Conservation (phyloP, 2,797 vertebrate species). For the Chaetodon trifasciatus region DNA sequence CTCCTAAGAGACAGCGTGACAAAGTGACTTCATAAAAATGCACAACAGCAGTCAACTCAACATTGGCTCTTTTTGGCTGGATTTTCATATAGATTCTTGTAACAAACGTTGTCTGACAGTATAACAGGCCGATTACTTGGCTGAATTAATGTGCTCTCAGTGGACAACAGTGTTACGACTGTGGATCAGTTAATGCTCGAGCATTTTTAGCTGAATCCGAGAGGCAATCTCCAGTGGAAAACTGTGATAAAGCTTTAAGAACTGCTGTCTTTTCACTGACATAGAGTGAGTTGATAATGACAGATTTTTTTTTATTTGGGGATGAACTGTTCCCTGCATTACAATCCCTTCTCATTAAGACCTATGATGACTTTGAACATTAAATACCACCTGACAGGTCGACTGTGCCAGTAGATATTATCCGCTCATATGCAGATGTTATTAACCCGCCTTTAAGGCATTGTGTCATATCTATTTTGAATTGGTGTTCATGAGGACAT, state of each 20-base stretch:
- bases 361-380: background rate
- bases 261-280: background rate
- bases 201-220: background rate
- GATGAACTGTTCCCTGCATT: constrained; percentile 8
- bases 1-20: constrained; percentile 10
- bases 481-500: background rate
- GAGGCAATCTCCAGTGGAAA: background rate
- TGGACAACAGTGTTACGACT: constrained; percentile 9
- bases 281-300: background rate
- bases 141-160: background rate
- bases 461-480: no score
- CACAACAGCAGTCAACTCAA: constrained; percentile 19
- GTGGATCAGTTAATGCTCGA: constrained; percentile 11
- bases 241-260: constrained; percentile 7
- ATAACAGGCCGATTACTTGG: background rate
- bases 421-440: background rate
- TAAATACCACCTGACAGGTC: constrained; percentile 13
- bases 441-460: background rate
- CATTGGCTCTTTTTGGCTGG: background rate
- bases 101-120: background rate
- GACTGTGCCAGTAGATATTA: background rate
- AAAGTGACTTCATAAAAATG: constrained; percentile 29
- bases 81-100: background rate
- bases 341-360: constrained; percentile 9
- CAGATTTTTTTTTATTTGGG: background rate